A percentile compares a stretch with the other conserved stretches of the same genome.
Evolutionary conservation across 2,113 vertebrate species (phyloP).

Genomic region (Budorcas taxicolor): DNA sequence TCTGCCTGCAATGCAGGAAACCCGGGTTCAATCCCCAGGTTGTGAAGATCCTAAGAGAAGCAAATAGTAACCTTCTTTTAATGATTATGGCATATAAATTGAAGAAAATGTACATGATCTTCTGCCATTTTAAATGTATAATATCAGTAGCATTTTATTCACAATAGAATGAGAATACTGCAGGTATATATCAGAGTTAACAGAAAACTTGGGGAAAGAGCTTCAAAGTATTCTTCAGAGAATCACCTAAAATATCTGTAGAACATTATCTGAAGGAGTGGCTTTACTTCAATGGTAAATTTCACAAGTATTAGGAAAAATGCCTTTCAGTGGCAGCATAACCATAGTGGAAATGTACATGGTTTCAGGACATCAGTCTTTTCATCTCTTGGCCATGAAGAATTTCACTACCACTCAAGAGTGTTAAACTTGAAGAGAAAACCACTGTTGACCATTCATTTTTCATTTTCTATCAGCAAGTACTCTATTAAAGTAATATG

Average conservation of each 20-base stretch:
- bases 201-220: neutral
- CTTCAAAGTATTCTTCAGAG: neutral
- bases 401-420: neutral
- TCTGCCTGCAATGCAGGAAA: neutral
- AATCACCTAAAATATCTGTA: neutral
- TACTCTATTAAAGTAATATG: constrained; percentile 13
- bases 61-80: neutral
- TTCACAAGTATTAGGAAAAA: neutral
- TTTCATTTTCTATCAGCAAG: constrained; percentile 31
- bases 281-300: neutral
- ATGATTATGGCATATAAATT: neutral
- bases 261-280: neutral
- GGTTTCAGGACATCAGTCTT: neutral
- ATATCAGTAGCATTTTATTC: neutral
- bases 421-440: neutral
- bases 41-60: neutral
- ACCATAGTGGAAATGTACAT: neutral
- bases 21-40: rapidly evolving
- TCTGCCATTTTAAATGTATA: neutral
- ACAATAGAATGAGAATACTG: neutral
- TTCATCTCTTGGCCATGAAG: neutral
- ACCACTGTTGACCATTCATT: neutral
- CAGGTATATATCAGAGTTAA: neutral
- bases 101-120: neutral
- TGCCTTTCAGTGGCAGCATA: neutral